Base-by-base conservation (phyloP, 2,113 vertebrate genomes). In the Dermatemys mawii region DNA sequence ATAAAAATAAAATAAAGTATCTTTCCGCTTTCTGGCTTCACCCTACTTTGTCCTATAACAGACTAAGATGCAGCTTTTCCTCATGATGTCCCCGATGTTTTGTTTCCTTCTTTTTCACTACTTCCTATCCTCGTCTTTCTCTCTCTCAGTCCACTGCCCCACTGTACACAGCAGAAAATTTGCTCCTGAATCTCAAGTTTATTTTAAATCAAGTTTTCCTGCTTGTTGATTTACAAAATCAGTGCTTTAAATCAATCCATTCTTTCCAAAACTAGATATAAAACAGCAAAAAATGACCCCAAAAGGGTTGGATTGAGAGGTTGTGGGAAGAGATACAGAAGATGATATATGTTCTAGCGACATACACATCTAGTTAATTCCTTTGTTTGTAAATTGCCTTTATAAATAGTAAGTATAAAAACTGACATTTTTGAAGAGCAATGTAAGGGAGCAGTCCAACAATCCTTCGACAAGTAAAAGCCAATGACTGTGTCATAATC, bases 401-500 rank as follows among this genome's bases (percentile, higher is more conserved):
- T 27, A 80, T 14, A 4, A 29, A 3, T 21, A 41, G 4, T 5
- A 32, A 54, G 82, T 35, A 21, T 9, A 79, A 63, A 76, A 81
- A 53, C 2, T 32, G 63, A 44, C 7, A 48, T 3, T 50, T 3
- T 80, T 16, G 32, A 4, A 41, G 46, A 0, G 1, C 2, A 8
- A 38, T 12, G 0, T 1, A 2, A 60, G 24, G 57, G 49, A 91
- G 21, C 1, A 63, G 16, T 63, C 32, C 60, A 63, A 6, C 0
- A 63, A 70, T 46, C 41, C 53, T 54, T 16, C 73, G 11, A 46
- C 11, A 26, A 76, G 38, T 2, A 24, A 2, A 0, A 3, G 86
- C 70, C 79, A 54, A 41, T 7, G 11, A 38, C n/a, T n/a, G n/a
- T n/a, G n/a, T n/a, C n/a, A n/a, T n/a, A n/a, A n/a, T n/a, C n/a